Base-by-base conservation (phyloP, 1,140 invertebrate genomes). In the Diorhabda elongata region DNA sequence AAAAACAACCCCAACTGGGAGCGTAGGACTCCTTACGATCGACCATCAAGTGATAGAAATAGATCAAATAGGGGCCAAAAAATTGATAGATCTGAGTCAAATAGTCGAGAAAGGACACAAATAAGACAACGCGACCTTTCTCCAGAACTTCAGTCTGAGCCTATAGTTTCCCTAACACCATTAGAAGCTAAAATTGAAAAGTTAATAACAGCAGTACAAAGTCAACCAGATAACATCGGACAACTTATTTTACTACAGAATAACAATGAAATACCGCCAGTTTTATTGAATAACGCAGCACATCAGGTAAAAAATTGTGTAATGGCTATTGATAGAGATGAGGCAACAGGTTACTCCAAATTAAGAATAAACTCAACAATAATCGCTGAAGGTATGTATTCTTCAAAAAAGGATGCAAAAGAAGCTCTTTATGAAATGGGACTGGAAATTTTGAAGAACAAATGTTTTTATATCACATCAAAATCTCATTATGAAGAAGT, bases 391-490 rank as follows among this genome's bases (percentile, higher is more conserved):
- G 72, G 68, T 9, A 69, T 42, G 42, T 73, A 69, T 68, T 41
- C 45, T 4, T 65, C 56, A 47, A 73, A 73, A 42, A 68, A 73
- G 63, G 56, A 66, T 44, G 73, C 73, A n/a, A 75, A 73, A 61
- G 67, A 69, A 67, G 57, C 59, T 7, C 52, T 75, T 26, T 67
- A 70, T 5, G 71, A 72, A 67, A 45, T 70, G 58, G 71, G 69
- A 4, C n/a, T 75, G n/a, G 69, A 71, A 3, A 61, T 70, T 42
- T 59, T 75, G 44, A 75, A 64, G 62, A 69, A 70, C 64, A 71
- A 75, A 61, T 75, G 73, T 61, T 75, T 75, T 65, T 72, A 69
- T 26, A 69, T 75, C 8, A 62, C 63, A 3, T 66, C 45, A 71
- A 72, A 68, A 45, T 64, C 44, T 3, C 63, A 64, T 7, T 73